Conservation (phyloP, 1,140 invertebrate species). For the Centruroides sculpturatus region DNA sequence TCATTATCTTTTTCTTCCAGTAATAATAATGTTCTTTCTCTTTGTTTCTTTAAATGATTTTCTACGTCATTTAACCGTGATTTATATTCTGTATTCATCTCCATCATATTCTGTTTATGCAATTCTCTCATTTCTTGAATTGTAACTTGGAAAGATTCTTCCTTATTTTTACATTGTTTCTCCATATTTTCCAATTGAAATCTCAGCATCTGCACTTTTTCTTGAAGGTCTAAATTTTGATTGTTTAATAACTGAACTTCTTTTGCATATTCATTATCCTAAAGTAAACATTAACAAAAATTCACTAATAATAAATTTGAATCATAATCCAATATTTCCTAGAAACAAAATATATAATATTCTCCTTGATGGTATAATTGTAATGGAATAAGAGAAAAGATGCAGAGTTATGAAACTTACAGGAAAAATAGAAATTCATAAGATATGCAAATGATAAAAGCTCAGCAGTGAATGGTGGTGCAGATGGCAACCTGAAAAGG, state of each 20-base stretch:
- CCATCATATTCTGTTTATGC: conserved; percentile 39
- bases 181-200: conserved; percentile 16
- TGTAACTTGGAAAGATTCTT: conserved; percentile 20
- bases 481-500: too few relatives aligned
- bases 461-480: too few relatives aligned
- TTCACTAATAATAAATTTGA: too few relatives aligned
- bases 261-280: not conserved
- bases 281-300: too few relatives aligned
- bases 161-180: conserved; percentile 13
- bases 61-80: conserved; percentile 46
- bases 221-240: conserved; percentile 17
- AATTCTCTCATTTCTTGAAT: conserved; percentile 41
- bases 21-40: conserved; percentile 55
- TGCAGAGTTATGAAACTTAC: too few relatives aligned
- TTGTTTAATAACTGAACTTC: not conserved
- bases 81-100: conserved; percentile 40
- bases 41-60: conserved; percentile 56
- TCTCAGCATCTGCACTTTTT: conserved; percentile 20
- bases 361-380: too few relatives aligned
- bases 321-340: too few relatives aligned
- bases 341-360: too few relatives aligned
- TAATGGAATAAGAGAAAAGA: too few relatives aligned
- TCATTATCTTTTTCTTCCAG: conserved; percentile 68
- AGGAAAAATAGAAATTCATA: too few relatives aligned
- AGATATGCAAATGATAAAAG: too few relatives aligned